Conservation (phyloP, 2,888 invertebrate genomes). For the Rhorus exstirpatorius region DNA sequence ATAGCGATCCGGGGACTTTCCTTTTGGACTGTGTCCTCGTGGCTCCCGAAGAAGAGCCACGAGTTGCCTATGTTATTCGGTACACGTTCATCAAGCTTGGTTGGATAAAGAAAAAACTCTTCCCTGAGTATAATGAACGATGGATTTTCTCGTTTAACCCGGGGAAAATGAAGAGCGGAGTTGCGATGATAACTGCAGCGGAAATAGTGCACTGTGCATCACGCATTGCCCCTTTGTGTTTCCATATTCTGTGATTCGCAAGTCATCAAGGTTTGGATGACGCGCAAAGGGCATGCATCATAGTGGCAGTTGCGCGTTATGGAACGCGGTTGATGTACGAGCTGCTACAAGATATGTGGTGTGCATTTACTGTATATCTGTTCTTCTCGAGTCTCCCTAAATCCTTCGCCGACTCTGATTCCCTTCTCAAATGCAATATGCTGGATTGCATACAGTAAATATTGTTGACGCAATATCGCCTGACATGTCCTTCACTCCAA, state of each 20-base stretch:
- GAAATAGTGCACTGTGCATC: too few species aligned
- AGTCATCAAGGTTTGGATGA: conserved; percentile 8
- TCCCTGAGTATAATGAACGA: not conserved
- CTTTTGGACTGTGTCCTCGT: not conserved
- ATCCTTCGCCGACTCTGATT: conserved; percentile 8
- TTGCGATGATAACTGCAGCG: too few species aligned
- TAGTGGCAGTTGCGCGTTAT: not conserved
- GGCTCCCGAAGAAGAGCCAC: conserved; percentile 10
- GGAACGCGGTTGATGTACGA: not conserved
- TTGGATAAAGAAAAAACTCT: conserved; percentile 3
- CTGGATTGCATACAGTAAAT: too few species aligned
- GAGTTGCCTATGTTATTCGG: conserved; percentile 44
- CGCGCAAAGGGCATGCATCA: too few species aligned
- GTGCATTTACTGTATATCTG: not conserved
- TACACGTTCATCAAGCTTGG: conserved; percentile 45
- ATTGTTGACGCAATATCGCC: too few species aligned
- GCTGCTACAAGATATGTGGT: not conserved
- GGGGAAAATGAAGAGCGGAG: too few species aligned
- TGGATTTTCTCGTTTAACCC: too few species aligned
- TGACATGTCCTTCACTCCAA: too few species aligned
- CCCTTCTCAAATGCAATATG: conserved; percentile 15
- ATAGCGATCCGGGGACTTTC: conserved; percentile 28
- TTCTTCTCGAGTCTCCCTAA: not conserved
- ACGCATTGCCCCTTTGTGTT: too few species aligned
- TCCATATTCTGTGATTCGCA: too few species aligned